Evolutionary conservation across 1,140 invertebrate genomes (phyloP).

Genomic region (Parapsyche elsis): DNA sequence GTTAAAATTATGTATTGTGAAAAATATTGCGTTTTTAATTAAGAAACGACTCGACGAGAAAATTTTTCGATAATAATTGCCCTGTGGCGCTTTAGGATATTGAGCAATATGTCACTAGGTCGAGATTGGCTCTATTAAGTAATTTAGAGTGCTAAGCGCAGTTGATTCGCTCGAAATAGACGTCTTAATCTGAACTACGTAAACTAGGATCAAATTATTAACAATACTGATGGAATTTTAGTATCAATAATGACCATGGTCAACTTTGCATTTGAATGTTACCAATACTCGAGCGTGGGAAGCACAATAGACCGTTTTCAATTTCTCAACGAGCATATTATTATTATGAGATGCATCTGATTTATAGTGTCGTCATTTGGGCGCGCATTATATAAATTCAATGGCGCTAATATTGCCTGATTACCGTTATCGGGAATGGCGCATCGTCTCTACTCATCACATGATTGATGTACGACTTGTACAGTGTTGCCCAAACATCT

Average conservation of each 20-base stretch:
- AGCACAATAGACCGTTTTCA: slow-evolving; percentile 5
- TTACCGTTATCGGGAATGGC: no score
- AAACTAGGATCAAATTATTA: no score
- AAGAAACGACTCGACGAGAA: neutral
- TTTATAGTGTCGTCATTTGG: neutral
- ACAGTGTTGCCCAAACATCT: neutral
- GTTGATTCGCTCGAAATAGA: no score
- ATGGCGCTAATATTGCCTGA: no score
- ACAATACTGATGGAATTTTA: no score
- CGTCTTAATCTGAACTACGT: no score
- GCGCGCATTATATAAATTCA: no score
- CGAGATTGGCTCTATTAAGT: neutral
- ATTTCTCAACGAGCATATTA: slow-evolving; percentile 6
- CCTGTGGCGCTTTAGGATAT: neutral
- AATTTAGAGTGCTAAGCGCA: neutral
- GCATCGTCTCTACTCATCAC: no score
- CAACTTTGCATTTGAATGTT: no score
- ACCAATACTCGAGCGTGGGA: slow-evolving; percentile 1
- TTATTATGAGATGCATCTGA: neutral
- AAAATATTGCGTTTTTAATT: neutral
- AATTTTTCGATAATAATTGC: slow-evolving; percentile 2
- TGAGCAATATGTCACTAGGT: slow-evolving; percentile 1
- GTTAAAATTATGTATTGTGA: neutral
- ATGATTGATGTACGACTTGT: neutral
- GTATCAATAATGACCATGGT: no score